A percentile compares a stretch with the other conserved stretches of the same genome.
phyloP scores from a whole-genome alignment of 2,888 invertebrate species.

The Lasius fuliginosus region DNA sequence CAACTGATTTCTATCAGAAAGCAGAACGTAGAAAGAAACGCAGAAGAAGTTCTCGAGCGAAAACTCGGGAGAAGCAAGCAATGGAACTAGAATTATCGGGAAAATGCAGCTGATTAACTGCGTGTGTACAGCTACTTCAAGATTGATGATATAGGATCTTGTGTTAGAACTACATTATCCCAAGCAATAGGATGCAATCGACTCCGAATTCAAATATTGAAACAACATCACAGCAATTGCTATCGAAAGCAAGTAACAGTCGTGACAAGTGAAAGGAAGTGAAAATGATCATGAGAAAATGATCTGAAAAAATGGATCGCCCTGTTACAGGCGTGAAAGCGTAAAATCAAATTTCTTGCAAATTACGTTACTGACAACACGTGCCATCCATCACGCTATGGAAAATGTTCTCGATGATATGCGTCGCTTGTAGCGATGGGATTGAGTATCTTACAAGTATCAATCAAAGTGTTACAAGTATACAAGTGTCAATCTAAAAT shows the following conservation, averaged over 20 bases:
- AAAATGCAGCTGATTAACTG: conserved; percentile 21
- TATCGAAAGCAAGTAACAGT: neutral
- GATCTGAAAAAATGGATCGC: neutral
- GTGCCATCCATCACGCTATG: neutral
- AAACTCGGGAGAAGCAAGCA: conserved; percentile 18
- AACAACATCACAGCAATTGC: neutral
- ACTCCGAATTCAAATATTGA: neutral
- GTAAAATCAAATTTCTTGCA: neutral
- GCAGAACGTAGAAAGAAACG: conserved; percentile 50
- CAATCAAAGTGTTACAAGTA: too few species aligned
- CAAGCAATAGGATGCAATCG: neutral
- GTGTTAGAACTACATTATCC: neutral
- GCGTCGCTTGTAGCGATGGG: neutral
- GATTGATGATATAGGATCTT: neutral
- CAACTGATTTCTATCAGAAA: conserved; percentile 48
- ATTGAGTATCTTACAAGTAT: too few species aligned
- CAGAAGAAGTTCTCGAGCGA: conserved; percentile 5
- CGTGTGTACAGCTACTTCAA: neutral
- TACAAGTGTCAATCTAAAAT: too few species aligned
- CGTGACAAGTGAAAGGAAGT: neutral
- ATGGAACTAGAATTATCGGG: conserved; percentile 24
- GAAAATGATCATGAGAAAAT: neutral
- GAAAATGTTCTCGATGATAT: neutral
- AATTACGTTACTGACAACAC: neutral
- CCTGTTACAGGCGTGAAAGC: neutral